Percentiles rank a stretch among this genome's conserved stretches.
These are phyloP conservation scores for Yasuhikotakia modesta DNA, from an alignment of 2,797 vertebrate species.

Conservation along the genomic window DNA sequence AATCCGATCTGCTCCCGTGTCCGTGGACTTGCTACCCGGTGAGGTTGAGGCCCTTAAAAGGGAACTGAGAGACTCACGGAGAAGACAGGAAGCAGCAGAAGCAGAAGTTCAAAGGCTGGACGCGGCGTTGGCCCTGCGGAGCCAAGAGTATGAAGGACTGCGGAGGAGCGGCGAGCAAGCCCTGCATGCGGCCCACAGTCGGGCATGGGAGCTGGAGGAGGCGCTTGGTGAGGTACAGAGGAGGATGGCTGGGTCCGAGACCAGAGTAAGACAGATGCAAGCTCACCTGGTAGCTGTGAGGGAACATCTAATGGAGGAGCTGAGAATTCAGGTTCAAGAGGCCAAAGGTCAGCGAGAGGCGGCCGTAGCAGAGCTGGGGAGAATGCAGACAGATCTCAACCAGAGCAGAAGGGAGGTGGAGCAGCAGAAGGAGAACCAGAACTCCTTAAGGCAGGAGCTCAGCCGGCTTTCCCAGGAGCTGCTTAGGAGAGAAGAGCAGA, in stretches of 20 bases:
- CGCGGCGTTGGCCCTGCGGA: constrained; percentile 73
- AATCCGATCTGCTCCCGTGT: constrained; percentile 22
- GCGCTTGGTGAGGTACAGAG: constrained; percentile 84
- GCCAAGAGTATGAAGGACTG: constrained; percentile 75
- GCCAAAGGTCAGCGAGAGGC: constrained; percentile 79
- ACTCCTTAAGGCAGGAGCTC: constrained; percentile 75
- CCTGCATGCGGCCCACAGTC: constrained; percentile 77
- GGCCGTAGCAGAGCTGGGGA: constrained; percentile 78
- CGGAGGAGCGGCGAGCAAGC: constrained; percentile 70
- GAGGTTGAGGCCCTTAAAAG: constrained; percentile 75
- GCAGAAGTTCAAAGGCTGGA: constrained; percentile 77
- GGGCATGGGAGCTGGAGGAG: constrained; percentile 82
- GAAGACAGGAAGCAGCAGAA: constrained; percentile 71
- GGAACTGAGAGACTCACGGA: constrained; percentile 73
- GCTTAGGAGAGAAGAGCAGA: constrained; percentile 70
- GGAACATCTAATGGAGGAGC: constrained; percentile 78
- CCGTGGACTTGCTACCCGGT: constrained; percentile 52
- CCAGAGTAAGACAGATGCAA: constrained; percentile 86
- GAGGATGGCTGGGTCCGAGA: constrained; percentile 85
- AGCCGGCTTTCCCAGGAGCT: constrained; percentile 77
- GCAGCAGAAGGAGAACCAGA: constrained; percentile 74
- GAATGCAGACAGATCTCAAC: constrained; percentile 76
- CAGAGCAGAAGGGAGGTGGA: constrained; percentile 76
- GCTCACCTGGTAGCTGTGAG: constrained; percentile 82
- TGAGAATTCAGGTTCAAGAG: constrained; percentile 79